Evolutionary conservation across 30 jellyfish, hydroid and myxozoan species (phyloP).

Genomic region (Morbakka virulenta): DNA sequence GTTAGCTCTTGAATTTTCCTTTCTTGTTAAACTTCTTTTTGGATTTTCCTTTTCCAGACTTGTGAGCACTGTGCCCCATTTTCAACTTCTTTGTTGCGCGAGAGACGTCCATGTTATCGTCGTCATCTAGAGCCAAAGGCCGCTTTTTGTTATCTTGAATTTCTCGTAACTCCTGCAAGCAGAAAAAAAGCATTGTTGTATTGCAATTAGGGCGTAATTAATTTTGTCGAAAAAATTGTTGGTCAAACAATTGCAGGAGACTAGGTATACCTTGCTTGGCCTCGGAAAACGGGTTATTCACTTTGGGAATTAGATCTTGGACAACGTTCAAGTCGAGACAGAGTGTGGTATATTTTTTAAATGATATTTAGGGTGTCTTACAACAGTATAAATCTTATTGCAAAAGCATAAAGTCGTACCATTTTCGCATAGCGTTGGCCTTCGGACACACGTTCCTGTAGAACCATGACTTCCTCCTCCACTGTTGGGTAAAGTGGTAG

Average conservation of each 20-base stretch:
- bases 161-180: constrained; percentile 2
- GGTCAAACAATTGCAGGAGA: no score
- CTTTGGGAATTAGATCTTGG: no score
- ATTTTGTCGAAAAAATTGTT: no score
- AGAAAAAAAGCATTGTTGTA: not conserved
- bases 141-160: constrained; percentile 19
- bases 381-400: no score
- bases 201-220: not conserved
- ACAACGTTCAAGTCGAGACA: no score
- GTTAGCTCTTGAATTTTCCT: not conserved
- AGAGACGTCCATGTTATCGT: not conserved
- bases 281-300: no score
- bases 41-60: constrained; percentile 7
- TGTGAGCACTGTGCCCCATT: no score
- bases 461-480: constrained; percentile 97
- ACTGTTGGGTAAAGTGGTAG: constrained; percentile 84
- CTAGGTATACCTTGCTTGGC: no score
- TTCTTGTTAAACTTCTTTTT: not conserved
- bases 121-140: constrained; percentile 25
- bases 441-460: constrained; percentile 94
- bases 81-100: constrained; percentile 16
- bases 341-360: no score
- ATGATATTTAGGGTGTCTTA: no score
- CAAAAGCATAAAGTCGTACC: constrained; percentile 42
- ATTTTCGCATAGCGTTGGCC: constrained; percentile 92